These are phyloP conservation scores for Atractosteus spatula DNA, from an alignment of 2,113 vertebrate genomes.

Conservation along the genomic window DNA sequence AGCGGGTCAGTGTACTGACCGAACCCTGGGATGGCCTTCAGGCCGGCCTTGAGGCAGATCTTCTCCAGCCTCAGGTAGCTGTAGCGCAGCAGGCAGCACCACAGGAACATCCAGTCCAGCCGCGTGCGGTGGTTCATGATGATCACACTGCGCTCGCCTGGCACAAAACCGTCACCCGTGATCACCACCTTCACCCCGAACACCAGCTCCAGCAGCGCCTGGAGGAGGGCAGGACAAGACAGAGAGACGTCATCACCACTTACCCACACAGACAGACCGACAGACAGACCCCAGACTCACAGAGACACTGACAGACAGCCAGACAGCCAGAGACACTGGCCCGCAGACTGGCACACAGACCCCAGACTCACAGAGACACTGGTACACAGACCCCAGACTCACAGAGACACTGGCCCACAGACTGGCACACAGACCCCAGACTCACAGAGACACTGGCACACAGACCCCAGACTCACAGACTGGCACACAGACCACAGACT, in stretches of 20 bases:
- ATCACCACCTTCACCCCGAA: slow-evolving; percentile 93
- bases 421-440: too few relatives aligned
- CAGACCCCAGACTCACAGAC: too few relatives aligned
- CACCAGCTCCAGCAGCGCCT: slow-evolving; percentile 90
- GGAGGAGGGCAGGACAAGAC: neutral
- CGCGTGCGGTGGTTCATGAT: slow-evolving; percentile 98
- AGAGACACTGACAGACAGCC: too few relatives aligned
- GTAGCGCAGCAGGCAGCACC: slow-evolving; percentile 93
- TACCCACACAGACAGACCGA: neutral
- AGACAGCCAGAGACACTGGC: too few relatives aligned
- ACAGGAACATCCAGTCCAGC: slow-evolving; percentile 98
- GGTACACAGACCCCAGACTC: too few relatives aligned
- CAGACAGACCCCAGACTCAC: too few relatives aligned
- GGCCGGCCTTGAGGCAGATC: slow-evolving; percentile 92
- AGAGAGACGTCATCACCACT: neutral
- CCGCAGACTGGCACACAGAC: too few relatives aligned
- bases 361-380: too few relatives aligned
- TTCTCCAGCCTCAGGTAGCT: slow-evolving; percentile 97
- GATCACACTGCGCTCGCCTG: slow-evolving; percentile 93
- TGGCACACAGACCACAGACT: too few relatives aligned
- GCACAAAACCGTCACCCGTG: slow-evolving; percentile 92
- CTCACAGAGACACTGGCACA: too few relatives aligned
- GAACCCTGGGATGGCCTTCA: slow-evolving; percentile 93
- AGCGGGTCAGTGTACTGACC: slow-evolving; percentile 63
- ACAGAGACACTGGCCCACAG: too few relatives aligned